Base-by-base conservation (phyloP, 2,113 vertebrate genomes). In the Cryptomyrus ogoouensis region DNA sequence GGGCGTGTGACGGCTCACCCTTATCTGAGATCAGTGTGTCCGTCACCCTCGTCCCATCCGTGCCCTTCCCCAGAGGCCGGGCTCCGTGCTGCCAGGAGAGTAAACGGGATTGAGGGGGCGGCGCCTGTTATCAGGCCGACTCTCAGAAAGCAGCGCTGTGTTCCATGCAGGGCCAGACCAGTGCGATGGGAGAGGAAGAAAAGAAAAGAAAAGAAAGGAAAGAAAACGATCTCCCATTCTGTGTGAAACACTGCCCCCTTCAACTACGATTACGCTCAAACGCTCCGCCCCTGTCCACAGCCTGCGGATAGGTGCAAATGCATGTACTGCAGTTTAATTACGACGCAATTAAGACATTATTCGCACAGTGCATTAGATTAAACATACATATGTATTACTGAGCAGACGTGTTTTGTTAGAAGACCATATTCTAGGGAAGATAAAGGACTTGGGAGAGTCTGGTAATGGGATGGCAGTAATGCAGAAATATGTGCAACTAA, bases 1-100 rank as follows among this genome's bases (percentile, higher is more conserved):
- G 50, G 6, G 47, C 6, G 35, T 17, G 31, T 56, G 77, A 3
- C 35, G 5, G 46, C 42, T 24, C 8, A 46, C 62, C 21, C 86
- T 90, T 21, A 74, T 88, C 47, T 42, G 90, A 74, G 58, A 90
- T 88, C 49, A 47, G 86, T 89, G 90, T 83, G 42, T 7, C 27
- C 42, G 24, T 44, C 39, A 39, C 35, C 31, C 27, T 56, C 58
- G 53, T 52, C 80, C 31, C 80, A 1, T 53, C 88, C 15, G 39
- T 86, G 88, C 31, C 90, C 80, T 89, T 85, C 90, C 80, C 58
- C 46, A 50, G 74, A 58, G 90, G 31, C 44, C 56, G 42, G 44
- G 47, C 83, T 86, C 56, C 21, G n/a, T 70, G 86, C 50, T 56
- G 86, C 10, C 17, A 24, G 77, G 35, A 50, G 13, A 31, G 49